phyloP scores from a whole-genome alignment of 2,113 vertebrate species.

The Carassius carassius region DNA sequence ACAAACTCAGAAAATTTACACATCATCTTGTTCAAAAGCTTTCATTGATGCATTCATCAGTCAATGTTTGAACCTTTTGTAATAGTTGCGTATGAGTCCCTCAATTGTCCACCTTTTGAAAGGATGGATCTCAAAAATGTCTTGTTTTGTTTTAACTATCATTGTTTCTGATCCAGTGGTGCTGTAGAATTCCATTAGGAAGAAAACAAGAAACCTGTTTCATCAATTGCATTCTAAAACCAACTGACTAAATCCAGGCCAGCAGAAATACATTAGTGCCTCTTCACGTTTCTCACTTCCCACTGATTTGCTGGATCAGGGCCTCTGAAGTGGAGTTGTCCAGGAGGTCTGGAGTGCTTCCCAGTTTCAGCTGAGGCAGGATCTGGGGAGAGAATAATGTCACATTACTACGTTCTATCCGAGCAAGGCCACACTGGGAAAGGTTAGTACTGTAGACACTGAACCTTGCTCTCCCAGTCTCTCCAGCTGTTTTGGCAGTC shows the following conservation, averaged over 20 bases:
- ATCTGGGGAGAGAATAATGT: constrained; percentile 39
- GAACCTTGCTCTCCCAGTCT: not conserved
- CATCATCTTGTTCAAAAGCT: no score
- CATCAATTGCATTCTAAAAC: not conserved
- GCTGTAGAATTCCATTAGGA: not conserved
- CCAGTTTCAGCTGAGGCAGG: constrained; percentile 18
- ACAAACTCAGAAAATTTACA: no score
- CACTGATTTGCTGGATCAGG: constrained; percentile 29
- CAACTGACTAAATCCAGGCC: not conserved
- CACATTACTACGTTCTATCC: constrained; percentile 34
- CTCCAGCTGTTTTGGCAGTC: constrained; percentile 24
- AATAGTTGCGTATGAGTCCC: not conserved
- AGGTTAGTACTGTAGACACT: constrained; percentile 32
- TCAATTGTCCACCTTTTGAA: not conserved
- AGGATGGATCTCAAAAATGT: not conserved
- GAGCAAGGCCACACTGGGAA: constrained; percentile 11
- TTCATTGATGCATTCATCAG: no score
- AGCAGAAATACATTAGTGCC: constrained; percentile 22
- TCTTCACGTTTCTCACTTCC: constrained; percentile 16
- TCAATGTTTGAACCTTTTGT: no score
- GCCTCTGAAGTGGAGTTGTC: constrained; percentile 33
- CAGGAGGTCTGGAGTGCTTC: constrained; percentile 36
- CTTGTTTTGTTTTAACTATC: not conserved
- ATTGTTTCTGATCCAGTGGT: not conserved
- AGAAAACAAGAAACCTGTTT: not conserved